Percentiles rank a stretch among this genome's conserved stretches.
These are phyloP conservation scores for Papilio dardanus DNA, from an alignment of 1,140 invertebrate species.

Conservation along the genomic window DNA sequence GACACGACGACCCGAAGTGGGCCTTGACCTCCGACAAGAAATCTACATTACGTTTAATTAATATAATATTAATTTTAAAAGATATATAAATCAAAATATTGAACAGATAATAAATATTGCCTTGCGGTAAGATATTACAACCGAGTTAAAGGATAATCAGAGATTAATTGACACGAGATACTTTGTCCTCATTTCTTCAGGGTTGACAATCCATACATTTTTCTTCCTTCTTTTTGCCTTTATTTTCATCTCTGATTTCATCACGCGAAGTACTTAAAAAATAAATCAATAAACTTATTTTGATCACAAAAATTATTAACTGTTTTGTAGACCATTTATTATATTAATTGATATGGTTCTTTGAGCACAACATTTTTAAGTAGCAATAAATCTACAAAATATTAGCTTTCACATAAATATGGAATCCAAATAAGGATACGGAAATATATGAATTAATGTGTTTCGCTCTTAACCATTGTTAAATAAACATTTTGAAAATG, in stretches of 20 bases:
- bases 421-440: slow-evolving; percentile 5
- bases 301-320: neutral
- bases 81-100: neutral
- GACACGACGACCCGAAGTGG: too few relatives aligned
- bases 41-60: too few relatives aligned
- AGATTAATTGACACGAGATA: slow-evolving; percentile 4
- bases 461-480: neutral
- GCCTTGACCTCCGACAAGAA: too few relatives aligned
- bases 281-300: neutral
- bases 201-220: neutral
- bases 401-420: neutral
- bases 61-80: neutral
- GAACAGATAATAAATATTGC: neutral
- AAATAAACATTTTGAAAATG: neutral
- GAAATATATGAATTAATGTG: neutral
- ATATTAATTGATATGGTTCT: neutral
- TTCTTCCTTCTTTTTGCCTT: neutral
- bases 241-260: neutral
- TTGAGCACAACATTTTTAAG: neutral
- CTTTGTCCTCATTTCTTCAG: neutral
- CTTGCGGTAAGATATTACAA: neutral
- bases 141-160: neutral
- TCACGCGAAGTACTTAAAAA: neutral
- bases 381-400: neutral
- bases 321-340: too few relatives aligned